A percentile compares a stretch with the other conserved stretches of the same genome.
These are phyloP conservation scores for Panorpa germanica DNA, from an alignment of 2,888 invertebrate species.

Conservation along the genomic window DNA sequence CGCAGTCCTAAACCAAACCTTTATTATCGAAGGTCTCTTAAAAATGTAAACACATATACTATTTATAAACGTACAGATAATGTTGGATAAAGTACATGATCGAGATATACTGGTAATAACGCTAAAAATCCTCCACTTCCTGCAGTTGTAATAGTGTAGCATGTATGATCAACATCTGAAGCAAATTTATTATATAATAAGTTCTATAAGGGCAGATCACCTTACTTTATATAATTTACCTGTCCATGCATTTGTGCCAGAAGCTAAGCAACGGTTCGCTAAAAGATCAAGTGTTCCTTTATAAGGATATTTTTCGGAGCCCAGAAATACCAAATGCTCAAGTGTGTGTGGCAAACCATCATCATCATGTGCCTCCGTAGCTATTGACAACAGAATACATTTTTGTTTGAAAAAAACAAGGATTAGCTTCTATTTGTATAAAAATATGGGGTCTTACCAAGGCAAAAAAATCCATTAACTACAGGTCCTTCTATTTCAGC, in stretches of 20 bases:
- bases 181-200: slow-evolving; percentile 8
- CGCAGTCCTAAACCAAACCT: slow-evolving; percentile 40
- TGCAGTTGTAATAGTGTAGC: slow-evolving; percentile 76
- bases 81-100: slow-evolving; percentile 74
- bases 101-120: slow-evolving; percentile 77
- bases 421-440: background rate
- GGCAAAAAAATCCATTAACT: slow-evolving; percentile 70
- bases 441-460: slow-evolving; percentile 37
- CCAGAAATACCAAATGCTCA: slow-evolving; percentile 81
- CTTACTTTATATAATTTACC: slow-evolving; percentile 20
- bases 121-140: slow-evolving; percentile 74
- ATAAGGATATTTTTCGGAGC: slow-evolving; percentile 75
- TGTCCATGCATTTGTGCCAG: slow-evolving; percentile 86
- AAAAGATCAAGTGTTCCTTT: slow-evolving; percentile 77
- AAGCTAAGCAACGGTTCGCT: slow-evolving; percentile 77
- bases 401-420: background rate
- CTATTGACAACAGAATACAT: slow-evolving; percentile 25
- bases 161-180: slow-evolving; percentile 60
- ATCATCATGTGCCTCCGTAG: slow-evolving; percentile 80
- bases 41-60: slow-evolving; percentile 11
- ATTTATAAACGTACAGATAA: slow-evolving; percentile 38
- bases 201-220: slow-evolving; percentile 1
- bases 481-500: slow-evolving; percentile 82
- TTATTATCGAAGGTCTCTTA: background rate
- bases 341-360: slow-evolving; percentile 86